Percentiles rank a stretch among this genome's conserved stretches.
These are phyloP conservation scores for Acrossocheilus fasciatus DNA, from an alignment of 2,797 vertebrate species.

Conservation along the genomic window DNA sequence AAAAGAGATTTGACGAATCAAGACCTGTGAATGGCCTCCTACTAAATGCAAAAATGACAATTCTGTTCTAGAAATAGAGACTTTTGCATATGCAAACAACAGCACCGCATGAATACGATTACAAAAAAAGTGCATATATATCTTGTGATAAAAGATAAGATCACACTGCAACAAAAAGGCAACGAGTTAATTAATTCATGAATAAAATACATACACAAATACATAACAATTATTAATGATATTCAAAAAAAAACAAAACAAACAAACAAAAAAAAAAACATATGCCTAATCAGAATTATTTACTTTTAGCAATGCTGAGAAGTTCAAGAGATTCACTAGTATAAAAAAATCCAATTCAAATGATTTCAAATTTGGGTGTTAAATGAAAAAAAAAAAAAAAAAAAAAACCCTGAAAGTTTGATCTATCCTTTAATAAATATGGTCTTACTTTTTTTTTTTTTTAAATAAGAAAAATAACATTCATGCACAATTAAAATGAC, in stretches of 20 bases:
- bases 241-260: no score
- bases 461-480: not conserved
- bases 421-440: no score
- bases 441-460: no score
- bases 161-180: not conserved
- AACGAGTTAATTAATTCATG: not conserved
- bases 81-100: constrained; percentile 6
- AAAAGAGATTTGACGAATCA: not conserved
- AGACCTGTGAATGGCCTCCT: not conserved
- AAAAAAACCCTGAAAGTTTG: no score
- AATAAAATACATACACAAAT: not conserved
- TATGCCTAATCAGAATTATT: no score
- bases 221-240: not conserved
- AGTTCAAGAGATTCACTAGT: not conserved
- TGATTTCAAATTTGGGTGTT: not conserved
- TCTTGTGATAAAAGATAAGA: not conserved
- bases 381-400: not conserved
- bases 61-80: constrained; percentile 15
- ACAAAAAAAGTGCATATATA: not conserved
- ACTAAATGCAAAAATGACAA: constrained; percentile 31
- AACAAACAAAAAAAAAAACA: no score
- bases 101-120: not conserved
- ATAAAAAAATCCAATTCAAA: not conserved
- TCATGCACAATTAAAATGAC: not conserved
- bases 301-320: not conserved